Percentiles rank a stretch among this genome's conserved stretches.
Evolutionary conservation across 1,140 invertebrate genomes (phyloP).

Genomic region (Formica exsecta): DNA sequence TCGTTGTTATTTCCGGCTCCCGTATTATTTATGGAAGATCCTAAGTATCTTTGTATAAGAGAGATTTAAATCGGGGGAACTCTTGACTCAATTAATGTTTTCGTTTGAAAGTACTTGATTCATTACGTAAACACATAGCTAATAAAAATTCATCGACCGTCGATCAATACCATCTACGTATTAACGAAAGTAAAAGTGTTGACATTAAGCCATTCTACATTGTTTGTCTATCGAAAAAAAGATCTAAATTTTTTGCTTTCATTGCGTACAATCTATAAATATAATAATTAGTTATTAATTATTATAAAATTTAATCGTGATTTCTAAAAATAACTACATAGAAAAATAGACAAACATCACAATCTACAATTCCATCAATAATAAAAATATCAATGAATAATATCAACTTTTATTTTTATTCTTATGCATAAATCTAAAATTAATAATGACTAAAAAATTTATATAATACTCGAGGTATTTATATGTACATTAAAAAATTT

Average conservation of each 20-base stretch:
- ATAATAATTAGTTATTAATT: slow-evolving; percentile 5
- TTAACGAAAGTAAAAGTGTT: slow-evolving; percentile 6
- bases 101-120: neutral
- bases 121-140: neutral
- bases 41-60: neutral
- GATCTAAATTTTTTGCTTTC: slow-evolving; percentile 8
- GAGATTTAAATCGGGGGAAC: slow-evolving; percentile 22
- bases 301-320: neutral
- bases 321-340: neutral
- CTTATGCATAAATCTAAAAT: neutral
- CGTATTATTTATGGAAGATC: neutral
- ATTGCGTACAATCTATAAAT: neutral
- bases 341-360: neutral
- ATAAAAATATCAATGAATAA: neutral
- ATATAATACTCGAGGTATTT: neutral
- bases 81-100: neutral
- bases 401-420: neutral
- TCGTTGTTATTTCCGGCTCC: neutral
- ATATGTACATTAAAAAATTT: neutral
- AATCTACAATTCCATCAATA: neutral
- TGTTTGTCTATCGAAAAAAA: neutral
- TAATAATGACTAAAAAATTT: neutral
- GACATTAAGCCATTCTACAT: neutral
- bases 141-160: slow-evolving; percentile 30
- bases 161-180: neutral